Evolutionary conservation across 2,113 vertebrate species (phyloP), one percentile per base, ranked within the genome.

Genomic region (Dinomys branickii): DNA sequence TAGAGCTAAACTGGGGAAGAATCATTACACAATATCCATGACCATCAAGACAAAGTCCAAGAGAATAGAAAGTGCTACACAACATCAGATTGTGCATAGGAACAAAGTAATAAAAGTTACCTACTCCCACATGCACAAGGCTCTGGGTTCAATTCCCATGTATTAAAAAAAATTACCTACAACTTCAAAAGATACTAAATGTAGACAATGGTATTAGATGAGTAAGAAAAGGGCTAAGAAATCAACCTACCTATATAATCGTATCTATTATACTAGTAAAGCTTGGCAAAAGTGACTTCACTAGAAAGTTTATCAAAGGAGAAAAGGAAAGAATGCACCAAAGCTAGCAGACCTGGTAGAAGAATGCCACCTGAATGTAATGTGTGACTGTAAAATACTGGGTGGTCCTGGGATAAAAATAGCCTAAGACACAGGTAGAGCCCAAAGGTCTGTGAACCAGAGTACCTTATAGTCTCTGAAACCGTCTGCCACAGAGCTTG

Each of bases 121-220:
- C 73, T 63, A 82, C 47, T 90, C 77, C 54, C 20, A 30, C 17
- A 80, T 50, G 75, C 17, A 80, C 8, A 7, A 54, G 30, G 50
- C 30, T 47, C 47, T 80, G 77, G 50, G 50, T 80, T 54, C 50
- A 80, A 80, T 19, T 20, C 50, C 50, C 75, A 78, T 33, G 44
- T 50, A 78, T 50, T 78, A 50, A 24, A 47, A 50, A 30, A 54
- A 87, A 69, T 54, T 52, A 93, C 38, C 61, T 54, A 78, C 47
- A 87, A 77, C 59, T 56, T 71, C 85, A 75, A 92, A 96, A 97
- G 85, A 82, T n/a, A 91, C 10, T 41, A 75, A 85, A 96, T 47
- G 50, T 85, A 94, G 52, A 92, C 47, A 93, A n/a, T 3, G 50
- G 3, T 54, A 94, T 77, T 58, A 56, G 20, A 20, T 95, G 26